Conservation (phyloP, 1,140 invertebrate species). For the Panulirus ornatus region DNA sequence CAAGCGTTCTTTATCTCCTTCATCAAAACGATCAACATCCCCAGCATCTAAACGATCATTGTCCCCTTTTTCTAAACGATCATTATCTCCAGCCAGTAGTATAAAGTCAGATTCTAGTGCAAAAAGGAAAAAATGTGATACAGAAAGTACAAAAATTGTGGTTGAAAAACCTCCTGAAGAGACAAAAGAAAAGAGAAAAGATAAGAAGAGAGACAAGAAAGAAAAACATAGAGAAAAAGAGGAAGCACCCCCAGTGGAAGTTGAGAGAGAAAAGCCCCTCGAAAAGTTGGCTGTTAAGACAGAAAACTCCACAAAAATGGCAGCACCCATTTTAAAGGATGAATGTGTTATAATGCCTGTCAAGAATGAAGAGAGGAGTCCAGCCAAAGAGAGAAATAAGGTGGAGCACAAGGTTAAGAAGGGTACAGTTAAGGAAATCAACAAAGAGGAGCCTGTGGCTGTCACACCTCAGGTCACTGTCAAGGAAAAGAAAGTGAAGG, state of each 20-base stretch:
- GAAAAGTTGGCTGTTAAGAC: neutral
- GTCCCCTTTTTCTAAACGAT: neutral
- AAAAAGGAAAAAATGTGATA: slow-evolving; percentile 45
- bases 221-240: slow-evolving; percentile 51
- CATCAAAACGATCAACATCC: neutral
- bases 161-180: slow-evolving; percentile 12
- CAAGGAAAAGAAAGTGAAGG: slow-evolving; percentile 29
- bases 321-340: neutral
- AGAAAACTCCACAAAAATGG: slow-evolving; percentile 22
- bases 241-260: slow-evolving; percentile 22
- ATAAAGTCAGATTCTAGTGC: slow-evolving; percentile 39
- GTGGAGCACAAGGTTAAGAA: slow-evolving; percentile 34
- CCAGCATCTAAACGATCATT: neutral
- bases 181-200: slow-evolving; percentile 17
- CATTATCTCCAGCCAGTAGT: slow-evolving; percentile 20
- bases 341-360: neutral
- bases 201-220: slow-evolving; percentile 42
- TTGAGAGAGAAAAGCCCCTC: slow-evolving; percentile 14
- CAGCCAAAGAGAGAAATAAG: neutral
- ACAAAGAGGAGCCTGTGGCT: slow-evolving; percentile 35
- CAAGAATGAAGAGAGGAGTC: neutral
- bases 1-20: neutral
- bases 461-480: slow-evolving; percentile 5
- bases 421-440: neutral
- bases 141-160: slow-evolving; percentile 1